A percentile compares a stretch with the other conserved stretches of the same genome.
Evolutionary conservation across 2,888 invertebrate genomes (phyloP).

Genomic region (Netelia virgata): DNA sequence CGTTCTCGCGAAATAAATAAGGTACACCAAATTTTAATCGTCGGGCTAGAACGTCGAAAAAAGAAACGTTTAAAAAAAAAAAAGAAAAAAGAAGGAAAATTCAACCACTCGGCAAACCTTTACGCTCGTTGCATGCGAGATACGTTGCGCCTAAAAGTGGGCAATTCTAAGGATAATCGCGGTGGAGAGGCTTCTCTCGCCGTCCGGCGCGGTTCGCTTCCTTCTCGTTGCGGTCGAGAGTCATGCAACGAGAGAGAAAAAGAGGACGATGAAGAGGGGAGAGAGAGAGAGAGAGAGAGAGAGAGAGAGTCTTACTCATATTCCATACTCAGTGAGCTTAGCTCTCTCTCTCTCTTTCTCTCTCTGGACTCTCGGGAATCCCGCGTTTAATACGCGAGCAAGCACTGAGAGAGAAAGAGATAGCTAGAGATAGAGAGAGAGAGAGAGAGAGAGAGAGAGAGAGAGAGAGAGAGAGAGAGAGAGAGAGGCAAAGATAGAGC

Average conservation of each 20-base stretch:
- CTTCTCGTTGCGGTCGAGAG: conserved; percentile 6
- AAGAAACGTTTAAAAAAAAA: not conserved
- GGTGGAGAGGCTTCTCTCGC: not conserved
- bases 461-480: conserved; percentile 70
- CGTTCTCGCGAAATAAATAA: not conserved
- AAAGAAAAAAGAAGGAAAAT: not conserved
- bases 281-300: not conserved
- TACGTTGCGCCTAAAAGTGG: not conserved
- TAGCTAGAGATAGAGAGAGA: no score
- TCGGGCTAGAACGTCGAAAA: not conserved
- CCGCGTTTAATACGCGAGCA: conserved; percentile 47
- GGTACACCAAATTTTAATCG: not conserved
- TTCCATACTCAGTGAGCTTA: conserved; percentile 28
- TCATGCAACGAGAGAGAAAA: conserved; percentile 5
- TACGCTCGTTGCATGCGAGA: not conserved
- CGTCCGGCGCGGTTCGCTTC: not conserved
- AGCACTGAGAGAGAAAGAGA: no score
- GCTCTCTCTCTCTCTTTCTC: not conserved
- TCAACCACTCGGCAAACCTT: not conserved
- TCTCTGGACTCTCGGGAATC: conserved; percentile 10
- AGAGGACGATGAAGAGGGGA: not conserved
- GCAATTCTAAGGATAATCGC: not conserved
- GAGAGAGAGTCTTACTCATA: not conserved
- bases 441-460: not conserved
- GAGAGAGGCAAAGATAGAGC: conserved; percentile 62